Conservation (phyloP, 2,113 vertebrate genomes). For the Pholis gunnellus region DNA sequence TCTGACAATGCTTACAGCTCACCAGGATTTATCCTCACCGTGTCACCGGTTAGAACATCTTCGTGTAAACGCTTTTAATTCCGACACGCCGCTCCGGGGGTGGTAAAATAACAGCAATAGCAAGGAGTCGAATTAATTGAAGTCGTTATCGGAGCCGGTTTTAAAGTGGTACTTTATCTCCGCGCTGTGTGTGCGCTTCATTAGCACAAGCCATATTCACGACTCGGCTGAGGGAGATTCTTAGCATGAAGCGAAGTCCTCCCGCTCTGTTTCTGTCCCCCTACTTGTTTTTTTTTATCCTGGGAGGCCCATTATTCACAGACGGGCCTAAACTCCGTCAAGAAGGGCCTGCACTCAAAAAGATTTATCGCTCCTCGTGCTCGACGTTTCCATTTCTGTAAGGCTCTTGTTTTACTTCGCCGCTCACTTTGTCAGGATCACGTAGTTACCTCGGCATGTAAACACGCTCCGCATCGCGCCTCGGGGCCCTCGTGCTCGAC, state of each 20-base stretch:
- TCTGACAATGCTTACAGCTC: conserved; percentile 68
- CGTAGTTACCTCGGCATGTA: conserved; percentile 18
- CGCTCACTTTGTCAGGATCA: conserved; percentile 16
- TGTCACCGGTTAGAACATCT: conserved; percentile 58
- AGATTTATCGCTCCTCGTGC: conserved; percentile 19
- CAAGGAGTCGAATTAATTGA: conserved; percentile 45
- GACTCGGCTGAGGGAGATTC: neutral
- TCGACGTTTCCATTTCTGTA: conserved; percentile 22
- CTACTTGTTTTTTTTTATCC: conserved; percentile 32
- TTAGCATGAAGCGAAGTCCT: conserved; percentile 4
- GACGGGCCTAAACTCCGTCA: conserved; percentile 46
- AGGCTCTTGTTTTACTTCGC: conserved; percentile 31
- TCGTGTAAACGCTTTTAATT: conserved; percentile 60
- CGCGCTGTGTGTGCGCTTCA: conserved; percentile 20
- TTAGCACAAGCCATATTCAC: neutral
- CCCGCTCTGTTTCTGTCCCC: conserved; percentile 29
- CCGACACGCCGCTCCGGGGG: conserved; percentile 14
- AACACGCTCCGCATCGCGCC: conserved; percentile 6
- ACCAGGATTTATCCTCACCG: conserved; percentile 62
- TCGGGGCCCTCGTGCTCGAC: neutral
- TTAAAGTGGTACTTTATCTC: conserved; percentile 34
- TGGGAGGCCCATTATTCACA: conserved; percentile 25
- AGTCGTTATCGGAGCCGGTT: conserved; percentile 32
- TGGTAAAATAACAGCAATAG: conserved; percentile 23
- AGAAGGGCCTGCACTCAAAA: conserved; percentile 16